phyloP scores from a whole-genome alignment of 2,888 invertebrate genomes.

The Himalopsyche japonica region DNA sequence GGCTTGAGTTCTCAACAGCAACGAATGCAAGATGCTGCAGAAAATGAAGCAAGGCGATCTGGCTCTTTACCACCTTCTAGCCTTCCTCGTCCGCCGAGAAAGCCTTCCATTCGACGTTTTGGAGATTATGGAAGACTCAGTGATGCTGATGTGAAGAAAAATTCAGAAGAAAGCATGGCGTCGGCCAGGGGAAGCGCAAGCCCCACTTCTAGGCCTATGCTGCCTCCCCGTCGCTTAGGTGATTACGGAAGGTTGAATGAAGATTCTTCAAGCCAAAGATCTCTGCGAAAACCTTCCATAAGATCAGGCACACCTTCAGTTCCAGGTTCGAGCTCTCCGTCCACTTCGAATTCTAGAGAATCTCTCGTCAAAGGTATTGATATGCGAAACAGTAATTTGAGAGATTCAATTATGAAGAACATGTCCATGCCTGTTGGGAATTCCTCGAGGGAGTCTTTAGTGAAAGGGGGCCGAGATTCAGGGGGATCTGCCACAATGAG shows the following conservation, averaged over 20 bases:
- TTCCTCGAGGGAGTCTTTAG: slow-evolving; percentile 36
- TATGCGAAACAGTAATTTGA: slow-evolving; percentile 46
- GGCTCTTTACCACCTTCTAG: slow-evolving; percentile 74
- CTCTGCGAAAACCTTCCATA: slow-evolving; percentile 47
- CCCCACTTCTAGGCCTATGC: slow-evolving; percentile 56
- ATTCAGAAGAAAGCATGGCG: slow-evolving; percentile 48
- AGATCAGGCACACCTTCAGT: slow-evolving; percentile 49
- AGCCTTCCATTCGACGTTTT: slow-evolving; percentile 59
- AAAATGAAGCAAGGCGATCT: slow-evolving; percentile 47
- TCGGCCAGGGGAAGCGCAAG: slow-evolving; percentile 49
- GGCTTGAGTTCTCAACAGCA: slow-evolving; percentile 78
- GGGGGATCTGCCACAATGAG: slow-evolving; percentile 55
- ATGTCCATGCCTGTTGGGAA: slow-evolving; percentile 38
- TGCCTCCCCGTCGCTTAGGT: slow-evolving; percentile 57
- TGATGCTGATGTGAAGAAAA: slow-evolving; percentile 55
- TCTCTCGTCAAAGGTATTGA: slow-evolving; percentile 46
- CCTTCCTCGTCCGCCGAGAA: slow-evolving; percentile 70
- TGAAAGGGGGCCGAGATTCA: slow-evolving; percentile 50
- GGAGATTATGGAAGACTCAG: slow-evolving; percentile 70
- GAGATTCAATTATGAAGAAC: slow-evolving; percentile 39
- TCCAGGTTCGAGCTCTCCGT: slow-evolving; percentile 57
- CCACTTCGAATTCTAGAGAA: slow-evolving; percentile 59
- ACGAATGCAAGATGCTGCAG: slow-evolving; percentile 60
- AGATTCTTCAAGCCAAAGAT: slow-evolving; percentile 49
- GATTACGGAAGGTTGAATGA: slow-evolving; percentile 64